Percentiles rank a stretch among this genome's conserved stretches.
Conservation (phyloP, 2,797 vertebrate species). For the Syngnathus acus region DNA sequence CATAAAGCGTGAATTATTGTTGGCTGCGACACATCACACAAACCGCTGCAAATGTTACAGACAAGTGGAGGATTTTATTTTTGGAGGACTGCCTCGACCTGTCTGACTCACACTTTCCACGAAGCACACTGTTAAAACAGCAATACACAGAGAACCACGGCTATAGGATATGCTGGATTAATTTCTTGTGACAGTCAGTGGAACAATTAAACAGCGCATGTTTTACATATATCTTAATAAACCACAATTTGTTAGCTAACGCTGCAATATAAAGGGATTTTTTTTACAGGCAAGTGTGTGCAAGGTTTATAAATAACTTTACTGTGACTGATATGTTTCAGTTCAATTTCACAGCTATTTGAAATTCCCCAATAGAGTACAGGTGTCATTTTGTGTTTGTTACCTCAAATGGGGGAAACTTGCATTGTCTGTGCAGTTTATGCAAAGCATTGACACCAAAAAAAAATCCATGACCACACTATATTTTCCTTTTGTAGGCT, state of each 20-base stretch:
- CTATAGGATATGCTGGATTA: not conserved
- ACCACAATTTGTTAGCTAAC: too few species aligned
- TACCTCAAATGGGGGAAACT: too few species aligned
- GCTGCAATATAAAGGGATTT: not conserved
- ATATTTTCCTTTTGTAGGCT: not conserved
- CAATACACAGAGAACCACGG: too few species aligned
- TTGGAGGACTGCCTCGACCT: slow-evolving; percentile 6
- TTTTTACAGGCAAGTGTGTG: too few species aligned
- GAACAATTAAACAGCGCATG: not conserved
- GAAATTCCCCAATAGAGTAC: too few species aligned
- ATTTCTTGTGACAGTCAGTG: not conserved
- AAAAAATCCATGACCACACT: not conserved
- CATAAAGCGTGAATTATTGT: not conserved
- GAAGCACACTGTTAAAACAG: not conserved
- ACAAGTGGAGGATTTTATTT: slow-evolving; percentile 8
- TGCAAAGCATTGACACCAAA: too few species aligned
- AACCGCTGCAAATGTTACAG: slow-evolving; percentile 4
- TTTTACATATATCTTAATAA: too few species aligned
- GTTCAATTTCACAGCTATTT: too few species aligned
- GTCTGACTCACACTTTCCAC: slow-evolving; percentile 8
- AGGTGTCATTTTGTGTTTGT: too few species aligned
- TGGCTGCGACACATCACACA: slow-evolving; percentile 7
- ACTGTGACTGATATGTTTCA: too few species aligned
- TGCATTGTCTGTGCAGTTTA: too few species aligned
- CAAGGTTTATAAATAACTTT: too few species aligned